These are phyloP conservation scores for Epinotia nisella DNA, from an alignment of 2,888 invertebrate species.

Conservation along the genomic window DNA sequence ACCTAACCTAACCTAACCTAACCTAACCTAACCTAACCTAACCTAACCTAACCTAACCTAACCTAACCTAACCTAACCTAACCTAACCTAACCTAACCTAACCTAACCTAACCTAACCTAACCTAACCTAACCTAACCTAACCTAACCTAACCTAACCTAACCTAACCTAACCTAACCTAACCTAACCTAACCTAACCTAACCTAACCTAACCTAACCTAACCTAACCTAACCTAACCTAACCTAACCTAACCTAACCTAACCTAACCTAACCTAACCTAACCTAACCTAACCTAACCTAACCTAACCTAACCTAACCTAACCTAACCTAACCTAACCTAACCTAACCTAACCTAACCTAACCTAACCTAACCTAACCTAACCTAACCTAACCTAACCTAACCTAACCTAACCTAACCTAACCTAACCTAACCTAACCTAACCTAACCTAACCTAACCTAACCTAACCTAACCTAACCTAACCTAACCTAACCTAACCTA, in stretches of 20 bases:
- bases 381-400: conserved; percentile 46
- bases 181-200: conserved; percentile 15
- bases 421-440: conserved; percentile 46
- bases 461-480: conserved; percentile 44
- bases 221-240: too few species aligned
- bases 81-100: conserved; percentile 31
- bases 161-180: conserved; percentile 18
- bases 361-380: conserved; percentile 45
- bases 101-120: conserved; percentile 31
- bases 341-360: conserved; percentile 44
- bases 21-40: conserved; percentile 32
- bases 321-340: conserved; percentile 45
- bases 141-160: conserved; percentile 18
- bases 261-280: too few species aligned
- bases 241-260: too few species aligned
- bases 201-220: background rate
- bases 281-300: conserved; percentile 44
- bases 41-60: conserved; percentile 37
- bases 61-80: conserved; percentile 18
- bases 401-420: conserved; percentile 45
- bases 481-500: conserved; percentile 45
- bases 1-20: conserved; percentile 32
- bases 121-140: conserved; percentile 26
- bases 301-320: conserved; percentile 46
- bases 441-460: conserved; percentile 45